These are phyloP conservation scores for Rattus norvegicus DNA, from an alignment of 2,113 vertebrate genomes.

Conservation along the genomic window GRCr8 NC_086027.1:118917501-118918000, in stretches of 20 bases:
- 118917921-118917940: not conserved
- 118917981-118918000: not conserved
- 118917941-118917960: too few relatives aligned
- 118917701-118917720: not conserved
- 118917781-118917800: not conserved
- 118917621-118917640: not conserved
- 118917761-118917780: not conserved
- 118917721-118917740: not conserved
- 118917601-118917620: not conserved
- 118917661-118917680: not conserved
- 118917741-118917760: not conserved
- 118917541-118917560: constrained; percentile 74
- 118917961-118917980: not conserved
- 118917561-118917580: not conserved
- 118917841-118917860: not conserved
- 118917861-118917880: too few relatives aligned
- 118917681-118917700: not conserved
- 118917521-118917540: constrained; percentile 91
- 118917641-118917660: not conserved
- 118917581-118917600: not conserved
- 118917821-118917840: not conserved
- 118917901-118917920: not conserved
- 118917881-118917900: not conserved
- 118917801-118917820: not conserved
- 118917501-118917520: constrained; percentile 81